These are phyloP conservation scores for Hesperia comma DNA, from an alignment of 2,888 invertebrate genomes.

Conservation along the genomic window DNA sequence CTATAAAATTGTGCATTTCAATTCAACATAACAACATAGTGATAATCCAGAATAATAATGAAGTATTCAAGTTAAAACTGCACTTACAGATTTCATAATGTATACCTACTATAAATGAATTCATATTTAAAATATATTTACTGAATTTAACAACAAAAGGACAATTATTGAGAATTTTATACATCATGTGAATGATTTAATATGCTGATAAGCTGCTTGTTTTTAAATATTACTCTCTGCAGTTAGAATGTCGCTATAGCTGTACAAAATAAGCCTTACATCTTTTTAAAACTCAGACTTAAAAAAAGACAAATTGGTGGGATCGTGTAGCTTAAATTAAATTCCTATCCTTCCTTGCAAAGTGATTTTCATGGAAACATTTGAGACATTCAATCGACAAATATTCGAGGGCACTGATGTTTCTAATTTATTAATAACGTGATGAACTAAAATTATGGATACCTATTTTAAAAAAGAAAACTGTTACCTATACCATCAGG, in stretches of 20 bases:
- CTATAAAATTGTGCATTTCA: slow-evolving; percentile 23
- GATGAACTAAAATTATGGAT: background rate
- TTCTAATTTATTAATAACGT: background rate
- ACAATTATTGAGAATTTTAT: slow-evolving; percentile 14
- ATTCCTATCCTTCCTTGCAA: slow-evolving; percentile 1
- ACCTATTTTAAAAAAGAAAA: slow-evolving; percentile 1
- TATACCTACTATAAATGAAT: slow-evolving; percentile 7
- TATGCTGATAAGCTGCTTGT: slow-evolving; percentile 18
- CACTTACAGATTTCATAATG: slow-evolving; percentile 6
- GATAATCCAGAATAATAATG: background rate
- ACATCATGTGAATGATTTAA: slow-evolving; percentile 10
- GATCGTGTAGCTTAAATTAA: slow-evolving; percentile 12
- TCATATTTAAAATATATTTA: background rate
- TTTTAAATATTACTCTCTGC: slow-evolving; percentile 6
- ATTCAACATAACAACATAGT: slow-evolving; percentile 10
- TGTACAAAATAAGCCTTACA: slow-evolving; percentile 16
- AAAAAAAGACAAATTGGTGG: slow-evolving; percentile 29
- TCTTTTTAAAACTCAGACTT: slow-evolving; percentile 28
- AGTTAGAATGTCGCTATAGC: slow-evolving; percentile 13
- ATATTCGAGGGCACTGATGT: slow-evolving; percentile 18
- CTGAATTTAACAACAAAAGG: background rate
- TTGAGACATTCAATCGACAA: background rate
- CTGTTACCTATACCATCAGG: slow-evolving; percentile 29
- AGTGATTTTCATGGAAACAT: slow-evolving; percentile 3
- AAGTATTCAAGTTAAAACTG: slow-evolving; percentile 21